A percentile compares a stretch with the other conserved stretches of the same genome.
phyloP scores from a whole-genome alignment of 2,113 vertebrate genomes.

The Chaetodon trifascialis region DNA sequence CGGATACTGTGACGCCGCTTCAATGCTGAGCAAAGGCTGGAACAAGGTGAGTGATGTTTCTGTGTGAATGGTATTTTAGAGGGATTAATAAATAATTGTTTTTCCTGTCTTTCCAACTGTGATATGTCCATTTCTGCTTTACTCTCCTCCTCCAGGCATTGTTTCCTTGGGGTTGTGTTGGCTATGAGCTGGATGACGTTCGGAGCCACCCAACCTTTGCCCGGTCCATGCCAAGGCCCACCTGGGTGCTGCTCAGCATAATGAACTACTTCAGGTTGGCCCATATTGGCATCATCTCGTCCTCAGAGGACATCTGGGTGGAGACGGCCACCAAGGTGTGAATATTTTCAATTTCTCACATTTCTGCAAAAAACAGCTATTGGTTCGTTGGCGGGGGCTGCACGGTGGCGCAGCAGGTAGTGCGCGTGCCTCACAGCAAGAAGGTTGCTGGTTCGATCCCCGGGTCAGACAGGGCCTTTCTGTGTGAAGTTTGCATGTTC shows the following conservation, averaged over 20 bases:
- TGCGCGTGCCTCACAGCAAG: no score
- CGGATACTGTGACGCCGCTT: slow-evolving; percentile 86
- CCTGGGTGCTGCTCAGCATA: slow-evolving; percentile 80
- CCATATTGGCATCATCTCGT: slow-evolving; percentile 84
- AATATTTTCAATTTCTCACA: neutral
- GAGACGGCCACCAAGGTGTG: slow-evolving; percentile 82
- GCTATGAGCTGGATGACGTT: slow-evolving; percentile 80
- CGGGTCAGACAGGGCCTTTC: no score
- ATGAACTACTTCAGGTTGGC: slow-evolving; percentile 87
- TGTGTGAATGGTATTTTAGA: neutral
- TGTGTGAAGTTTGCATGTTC: no score
- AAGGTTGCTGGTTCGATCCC: no score
- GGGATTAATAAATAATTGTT: no score
- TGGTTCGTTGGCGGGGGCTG: neutral
- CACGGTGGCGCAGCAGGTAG: no score
- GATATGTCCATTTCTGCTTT: neutral
- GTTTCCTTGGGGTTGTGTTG: slow-evolving; percentile 86
- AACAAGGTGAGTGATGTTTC: slow-evolving; percentile 76
- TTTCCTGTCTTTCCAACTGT: neutral
- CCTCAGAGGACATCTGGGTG: slow-evolving; percentile 84
- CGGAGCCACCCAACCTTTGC: slow-evolving; percentile 82
- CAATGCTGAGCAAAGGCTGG: slow-evolving; percentile 86
- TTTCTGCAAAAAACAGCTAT: neutral
- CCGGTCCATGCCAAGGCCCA: slow-evolving; percentile 81
- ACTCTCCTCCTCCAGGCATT: slow-evolving; percentile 61